A percentile compares a stretch with the other conserved stretches of the same genome.
phyloP scores from a whole-genome alignment of 64 coral and sea anemone species.

The Hydrozoanthus tunicans region DNA sequence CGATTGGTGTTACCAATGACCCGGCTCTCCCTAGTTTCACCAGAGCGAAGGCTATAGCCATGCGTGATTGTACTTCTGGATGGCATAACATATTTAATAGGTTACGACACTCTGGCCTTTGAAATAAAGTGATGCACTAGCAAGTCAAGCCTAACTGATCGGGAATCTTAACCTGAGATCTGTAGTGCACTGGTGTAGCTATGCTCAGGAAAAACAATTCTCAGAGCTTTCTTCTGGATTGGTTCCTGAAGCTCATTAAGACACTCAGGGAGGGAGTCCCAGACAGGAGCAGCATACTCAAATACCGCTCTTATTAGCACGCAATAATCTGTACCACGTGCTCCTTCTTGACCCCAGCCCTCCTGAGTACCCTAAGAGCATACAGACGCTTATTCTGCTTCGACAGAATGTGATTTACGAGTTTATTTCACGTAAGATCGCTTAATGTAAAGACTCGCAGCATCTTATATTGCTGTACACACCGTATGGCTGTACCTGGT shows the following conservation, averaged over 20 bases:
- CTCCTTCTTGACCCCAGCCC: background rate
- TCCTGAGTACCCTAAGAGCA: too few relatives aligned
- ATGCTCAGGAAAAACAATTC: slow-evolving; percentile 1
- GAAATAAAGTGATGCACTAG: background rate
- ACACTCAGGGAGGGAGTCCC: too few relatives aligned
- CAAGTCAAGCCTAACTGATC: background rate
- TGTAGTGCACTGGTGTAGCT: background rate
- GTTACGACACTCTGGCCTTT: too few relatives aligned
- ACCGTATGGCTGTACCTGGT: background rate
- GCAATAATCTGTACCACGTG: too few relatives aligned
- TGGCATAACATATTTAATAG: background rate
- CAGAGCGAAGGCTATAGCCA: background rate
- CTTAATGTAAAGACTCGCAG: background rate
- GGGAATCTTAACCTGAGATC: background rate
- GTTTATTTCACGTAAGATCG: background rate
- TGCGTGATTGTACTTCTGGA: too few relatives aligned
- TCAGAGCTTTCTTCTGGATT: too few relatives aligned
- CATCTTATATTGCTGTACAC: background rate
- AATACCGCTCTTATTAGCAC: too few relatives aligned
- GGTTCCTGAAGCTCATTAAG: too few relatives aligned
- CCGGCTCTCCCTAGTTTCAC: too few relatives aligned
- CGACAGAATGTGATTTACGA: background rate
- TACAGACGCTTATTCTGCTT: background rate
- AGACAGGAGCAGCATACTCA: too few relatives aligned
- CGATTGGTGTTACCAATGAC: background rate